Base-by-base conservation (phyloP, 64 coral and sea anemone species). In the Astreopora myriophthalma region DNA sequence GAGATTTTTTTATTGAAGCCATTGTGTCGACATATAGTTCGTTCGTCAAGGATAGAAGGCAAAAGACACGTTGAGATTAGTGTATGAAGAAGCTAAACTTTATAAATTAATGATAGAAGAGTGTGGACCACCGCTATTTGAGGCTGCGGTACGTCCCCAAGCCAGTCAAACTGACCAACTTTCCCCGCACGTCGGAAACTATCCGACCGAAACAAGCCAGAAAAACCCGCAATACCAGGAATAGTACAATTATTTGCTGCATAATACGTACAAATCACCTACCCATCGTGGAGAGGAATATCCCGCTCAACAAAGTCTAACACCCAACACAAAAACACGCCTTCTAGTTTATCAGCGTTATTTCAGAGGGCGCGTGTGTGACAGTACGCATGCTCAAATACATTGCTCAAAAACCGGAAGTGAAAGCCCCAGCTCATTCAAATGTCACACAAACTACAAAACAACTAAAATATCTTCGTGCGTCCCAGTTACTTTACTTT, bases 311-410 rank as follows among this genome's bases (percentile, higher is more conserved):
- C 10, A 64, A 64, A 3, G 32, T 62, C 67, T 24, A 40, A 64
- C 26, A 61, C 26, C 74, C 49, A 34, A 37, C 79, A 85, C 70
- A 82, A 86, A 91, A 92, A 86, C 80, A 91, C 88, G 90, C 90
- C 90, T 92, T 85, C 73, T 33, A 57, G 58, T 20, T 76, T 34
- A 2, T 72, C 20, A 75, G 48, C 34, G 57, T 38, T 38, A 48
- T 92, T 92, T 76, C 57, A 27, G 5, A 55, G 24, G 19, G 73
- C 67, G 70, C 90, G 90, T 30, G 75, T 83, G 57, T 60, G 81
- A 75, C 10, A 4, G 37, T 92, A 25, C 90, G 90, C 90, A 92
- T 92, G 90, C 90, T 70, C 58, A 66, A 0, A 52, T 32, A 33
- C 31, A 27, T 34, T 17, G 9, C 48, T 19, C 1, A 6, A 48